phyloP scores from a whole-genome alignment of 2,797 vertebrate genomes.

The Cyprinella venusta region DNA sequence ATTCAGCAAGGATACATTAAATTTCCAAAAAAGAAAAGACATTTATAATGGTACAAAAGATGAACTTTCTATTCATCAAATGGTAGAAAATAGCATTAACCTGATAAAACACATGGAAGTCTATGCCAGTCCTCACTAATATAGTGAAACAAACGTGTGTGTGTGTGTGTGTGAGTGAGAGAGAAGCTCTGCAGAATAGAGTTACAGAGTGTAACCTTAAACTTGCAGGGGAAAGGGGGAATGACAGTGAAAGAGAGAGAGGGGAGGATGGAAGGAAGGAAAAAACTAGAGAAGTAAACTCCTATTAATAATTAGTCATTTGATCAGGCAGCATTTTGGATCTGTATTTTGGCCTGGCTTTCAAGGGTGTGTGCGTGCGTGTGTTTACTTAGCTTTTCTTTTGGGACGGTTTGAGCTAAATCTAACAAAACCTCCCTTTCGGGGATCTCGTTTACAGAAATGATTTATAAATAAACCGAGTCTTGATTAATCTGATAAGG shows the following conservation, averaged over 20 bases:
- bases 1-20: too few species aligned
- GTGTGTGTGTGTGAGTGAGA: background rate
- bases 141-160: background rate
- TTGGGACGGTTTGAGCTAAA: background rate
- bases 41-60: too few species aligned
- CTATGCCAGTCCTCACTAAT: too few species aligned
- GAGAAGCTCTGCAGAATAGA: conserved; percentile 44
- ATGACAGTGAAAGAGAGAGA: background rate
- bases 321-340: conserved; percentile 60
- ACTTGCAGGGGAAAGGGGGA: conserved; percentile 4
- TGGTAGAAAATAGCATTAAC: too few species aligned
- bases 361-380: background rate
- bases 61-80: too few species aligned
- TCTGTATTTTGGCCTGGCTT: conserved; percentile 10
- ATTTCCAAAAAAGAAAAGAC: too few species aligned
- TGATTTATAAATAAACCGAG: background rate
- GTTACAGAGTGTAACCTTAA: conserved; percentile 59
- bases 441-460: background rate
- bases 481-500: background rate
- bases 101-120: too few species aligned
- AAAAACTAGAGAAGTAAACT: conserved; percentile 4
- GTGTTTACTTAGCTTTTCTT: conserved; percentile 18
- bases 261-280: background rate
- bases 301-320: conserved; percentile 75
- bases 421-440: background rate